Evolutionary conservation across 2,113 vertebrate genomes (phyloP), one percentile per base, ranked within the genome.

Genomic region (Sigmodon hispidus): DNA sequence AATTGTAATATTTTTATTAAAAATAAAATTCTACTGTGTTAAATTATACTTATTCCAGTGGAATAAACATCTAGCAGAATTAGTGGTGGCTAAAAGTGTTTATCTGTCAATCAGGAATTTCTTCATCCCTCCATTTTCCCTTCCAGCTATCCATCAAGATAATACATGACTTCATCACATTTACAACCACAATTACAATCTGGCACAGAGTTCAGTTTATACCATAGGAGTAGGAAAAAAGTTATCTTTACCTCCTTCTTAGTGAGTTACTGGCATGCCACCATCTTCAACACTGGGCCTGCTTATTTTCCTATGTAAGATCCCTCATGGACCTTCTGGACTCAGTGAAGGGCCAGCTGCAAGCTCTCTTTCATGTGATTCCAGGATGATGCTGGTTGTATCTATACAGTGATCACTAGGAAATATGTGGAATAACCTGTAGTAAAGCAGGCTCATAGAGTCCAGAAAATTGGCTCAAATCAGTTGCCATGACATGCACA

Each of bases 171-270:
- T 81, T 93, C 76, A 91, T 97, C 97, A 94, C 65, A 86, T 93
- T 94, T 96, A 90, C 89, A 96, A 90, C 90, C 95, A 95, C 97
- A 97, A 96, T 96, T 95, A 97, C 87, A 97, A 45, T 77, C 95
- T 97, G 94, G 89, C 90, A 91, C 96, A 91, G 67, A 96, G 34
- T 89, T 97, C 93, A 98, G 95, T 96, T 96, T 89, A 83, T 63
- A 97, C 95, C 91, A 13, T 83, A 73, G 83, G 90, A 97, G 89
- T 95, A 93, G 79, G 93, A 89, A 93, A n/a, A 96, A 97, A 94
- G 92, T 86, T 31, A 26, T 81, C 80, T 91, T 97, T 95, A 90
- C 94, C 73, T 97, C 43, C 86, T 89, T 98, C 80, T 95, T 2
- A 8, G 97, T 87, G 94, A 98, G 89, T 97, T 96, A 97, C 67